Percentiles rank a stretch among this genome's conserved stretches.
Conservation (phyloP, 1,140 invertebrate genomes). For the Drosophila sproati region DNA sequence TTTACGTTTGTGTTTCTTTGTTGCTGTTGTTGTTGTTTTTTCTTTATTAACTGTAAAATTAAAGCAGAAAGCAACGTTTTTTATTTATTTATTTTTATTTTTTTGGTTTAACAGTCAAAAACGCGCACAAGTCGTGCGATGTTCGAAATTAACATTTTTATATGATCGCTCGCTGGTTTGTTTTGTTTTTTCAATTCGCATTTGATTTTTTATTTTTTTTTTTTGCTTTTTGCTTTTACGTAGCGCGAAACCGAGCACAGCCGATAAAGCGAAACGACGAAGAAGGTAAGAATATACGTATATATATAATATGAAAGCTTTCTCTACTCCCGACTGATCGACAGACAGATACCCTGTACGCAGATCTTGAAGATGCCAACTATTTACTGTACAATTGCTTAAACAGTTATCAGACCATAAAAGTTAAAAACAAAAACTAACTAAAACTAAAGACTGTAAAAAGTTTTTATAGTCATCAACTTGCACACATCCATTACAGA, state of each 20-base stretch:
- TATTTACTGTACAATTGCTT: no score
- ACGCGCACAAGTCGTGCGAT: slow-evolving; percentile 6
- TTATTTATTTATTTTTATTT: not conserved
- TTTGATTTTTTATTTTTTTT: slow-evolving; percentile 9
- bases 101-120: slow-evolving; percentile 7
- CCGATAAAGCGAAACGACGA: slow-evolving; percentile 22
- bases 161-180: slow-evolving; percentile 32
- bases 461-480: no score
- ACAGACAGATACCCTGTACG: no score
- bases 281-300: slow-evolving; percentile 11
- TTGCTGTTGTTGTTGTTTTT: slow-evolving; percentile 35
- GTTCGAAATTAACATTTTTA: slow-evolving; percentile 37
- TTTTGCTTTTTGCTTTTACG: not conserved
- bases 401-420: no score
- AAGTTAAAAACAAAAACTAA: no score
- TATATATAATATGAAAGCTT: not conserved
- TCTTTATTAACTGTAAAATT: slow-evolving; percentile 31
- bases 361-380: no score
- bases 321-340: no score
- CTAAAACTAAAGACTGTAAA: no score
- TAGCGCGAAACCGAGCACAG: slow-evolving; percentile 17
- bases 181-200: slow-evolving; percentile 66
- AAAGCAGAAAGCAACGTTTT: slow-evolving; percentile 18
- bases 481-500: no score
- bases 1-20: slow-evolving; percentile 18